Evolutionary conservation across 2,888 invertebrate species (phyloP).

Genomic region (Pollenia labialis): DNA sequence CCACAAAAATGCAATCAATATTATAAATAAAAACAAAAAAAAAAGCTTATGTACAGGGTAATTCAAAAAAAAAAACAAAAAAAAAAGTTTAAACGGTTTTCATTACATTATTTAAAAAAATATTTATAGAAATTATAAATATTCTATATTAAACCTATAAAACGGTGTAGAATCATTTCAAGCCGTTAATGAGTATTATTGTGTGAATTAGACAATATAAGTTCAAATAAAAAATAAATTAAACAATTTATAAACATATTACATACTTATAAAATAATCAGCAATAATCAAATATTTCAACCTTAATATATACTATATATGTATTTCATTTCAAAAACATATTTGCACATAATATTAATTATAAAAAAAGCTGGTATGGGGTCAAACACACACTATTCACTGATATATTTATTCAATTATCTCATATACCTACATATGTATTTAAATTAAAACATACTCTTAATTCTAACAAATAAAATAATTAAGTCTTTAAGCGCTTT

Average conservation of each 20-base stretch:
- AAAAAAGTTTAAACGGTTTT: slow-evolving; percentile 67
- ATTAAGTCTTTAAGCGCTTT: slow-evolving; percentile 72
- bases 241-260: slow-evolving; percentile 7
- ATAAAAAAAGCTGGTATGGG: slow-evolving; percentile 83
- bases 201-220: slow-evolving; percentile 84
- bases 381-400: slow-evolving; percentile 81
- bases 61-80: slow-evolving; percentile 21
- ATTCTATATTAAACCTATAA: slow-evolving; percentile 14
- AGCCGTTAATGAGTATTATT: slow-evolving; percentile 79
- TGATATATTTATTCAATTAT: slow-evolving; percentile 41
- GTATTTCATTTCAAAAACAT: slow-evolving; percentile 50
- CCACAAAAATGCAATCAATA: slow-evolving; percentile 73
- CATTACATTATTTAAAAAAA: slow-evolving; percentile 48
- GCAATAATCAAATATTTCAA: slow-evolving; percentile 10
- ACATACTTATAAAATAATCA: background rate
- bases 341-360: slow-evolving; percentile 53
- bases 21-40: slow-evolving; percentile 44
- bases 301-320: slow-evolving; percentile 16
- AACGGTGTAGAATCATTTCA: slow-evolving; percentile 31
- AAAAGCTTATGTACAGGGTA: slow-evolving; percentile 72
- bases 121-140: background rate
- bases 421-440: background rate
- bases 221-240: slow-evolving; percentile 39
- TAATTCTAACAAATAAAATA: slow-evolving; percentile 25
- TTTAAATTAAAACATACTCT: background rate